Evolutionary conservation across 2,797 vertebrate genomes (phyloP), one percentile per base, ranked within the genome.

Genomic region (Pogoniulus pusillus): DNA sequence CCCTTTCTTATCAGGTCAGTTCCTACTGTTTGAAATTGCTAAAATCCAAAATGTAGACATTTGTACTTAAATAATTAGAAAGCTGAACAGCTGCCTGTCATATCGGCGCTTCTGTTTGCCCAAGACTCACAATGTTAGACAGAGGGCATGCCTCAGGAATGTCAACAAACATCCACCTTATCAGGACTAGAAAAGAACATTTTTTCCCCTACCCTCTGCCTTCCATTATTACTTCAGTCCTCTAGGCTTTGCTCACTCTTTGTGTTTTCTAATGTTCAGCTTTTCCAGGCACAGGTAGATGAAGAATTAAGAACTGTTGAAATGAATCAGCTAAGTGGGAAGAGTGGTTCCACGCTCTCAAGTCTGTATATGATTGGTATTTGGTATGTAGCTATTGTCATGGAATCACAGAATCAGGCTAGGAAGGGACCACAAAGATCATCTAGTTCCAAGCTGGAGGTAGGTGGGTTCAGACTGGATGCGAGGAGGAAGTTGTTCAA

Each of bases 81-180:
- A 92, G 64, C 71, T 43, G 91, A 76, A 85, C 74, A 84, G 62
- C 45, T 88, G 72, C 20, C 75, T 88, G 69, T 77, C 1, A 4
- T 90, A 77, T 87, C 86, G 73, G 43, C 80, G 26, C 55, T 82
- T 0, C 0, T 79, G 55, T 85, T 95, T 95, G 74, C 79, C 85
- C 47, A 91, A 85, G 91, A 89, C 35, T 89, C 71, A 58, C 78
- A 85, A 20, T 68, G 75, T 91, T 84, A 70, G 80, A 51, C 63
- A 86, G 53, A 93, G 84, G 87, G n/a, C 57, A 89, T 9, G 54
- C 77, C 80, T 95, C 73, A 79, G 85, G 92, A 92, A 92, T 90
- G 70, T 68, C 90, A 93, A 94, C 68, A 84, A 87, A 70, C 45
- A 66, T 53, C 29, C 19, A 45, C 82, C 82, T 93, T 92, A 95